Base-by-base conservation (phyloP, 2,797 vertebrate species). In the Erpetoichthys calabaricus region DNA sequence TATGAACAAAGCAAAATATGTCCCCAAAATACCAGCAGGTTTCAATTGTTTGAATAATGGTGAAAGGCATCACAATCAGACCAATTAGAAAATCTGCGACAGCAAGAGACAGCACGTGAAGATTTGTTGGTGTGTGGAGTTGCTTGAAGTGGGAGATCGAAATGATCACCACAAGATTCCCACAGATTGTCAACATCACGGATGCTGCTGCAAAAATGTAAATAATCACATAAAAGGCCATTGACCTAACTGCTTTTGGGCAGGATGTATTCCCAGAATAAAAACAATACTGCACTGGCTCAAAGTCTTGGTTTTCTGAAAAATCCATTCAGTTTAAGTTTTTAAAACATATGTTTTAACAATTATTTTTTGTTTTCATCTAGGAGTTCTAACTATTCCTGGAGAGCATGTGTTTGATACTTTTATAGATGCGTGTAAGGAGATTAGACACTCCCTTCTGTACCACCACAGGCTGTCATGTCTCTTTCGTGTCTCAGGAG, bases 21-120 rank as follows among this genome's bases (percentile, higher is more conserved):
- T 76, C 72, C 4, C 78, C 65, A 0, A 82, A 79, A 63, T 73
- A 83, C 76, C 79, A 83, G 64, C 74, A 83, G 54, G 70, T 71
- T 42, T 81, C 72, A 43, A 73, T 66, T 0, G 79, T 80, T 46
- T 51, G 60, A 4, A 77, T 5, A 0, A 62, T 69, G 25, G 77
- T 80, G 25, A 82, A 60, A 0, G 78, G 81, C 64, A 84, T 65
- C 6, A 81, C 65, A 0, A 70, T 68, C 47, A 79, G 10, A 4
- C 77, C 73, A 6, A 81, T 61, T 8, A 75, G 53, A 64, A 80
- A 68, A 66, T 82, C 72, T 0, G 73, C 78, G 61, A 79, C 49
- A 2, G 77, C 64, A 2, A 85, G 66, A 4, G 75, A 84, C 4
- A 81, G 68, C 56, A 79, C 66, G 2, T 25, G 25, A 25, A 25